phyloP scores from a whole-genome alignment of 2,797 vertebrate species.

The Molossus molossus region DNA sequence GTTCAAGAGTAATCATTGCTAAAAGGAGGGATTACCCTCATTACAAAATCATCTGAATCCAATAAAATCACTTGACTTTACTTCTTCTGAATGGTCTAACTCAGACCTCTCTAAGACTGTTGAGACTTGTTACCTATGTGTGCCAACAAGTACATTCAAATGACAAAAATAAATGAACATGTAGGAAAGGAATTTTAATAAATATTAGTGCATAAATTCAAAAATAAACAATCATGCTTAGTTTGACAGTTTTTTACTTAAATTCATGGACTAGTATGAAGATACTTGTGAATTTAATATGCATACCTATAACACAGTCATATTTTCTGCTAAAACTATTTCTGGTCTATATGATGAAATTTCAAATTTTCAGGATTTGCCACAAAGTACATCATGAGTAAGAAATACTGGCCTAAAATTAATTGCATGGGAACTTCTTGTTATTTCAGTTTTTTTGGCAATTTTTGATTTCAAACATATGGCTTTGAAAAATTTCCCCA shows the following conservation, averaged over 20 bases:
- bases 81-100: not conserved
- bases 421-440: not conserved
- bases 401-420: constrained; percentile 57
- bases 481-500: not conserved
- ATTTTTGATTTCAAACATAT: not conserved
- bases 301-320: not conserved
- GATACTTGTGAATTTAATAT: not conserved
- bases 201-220: not conserved
- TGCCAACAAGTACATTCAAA: constrained; percentile 6
- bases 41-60: not conserved
- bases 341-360: not conserved
- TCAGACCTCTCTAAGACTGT: not conserved
- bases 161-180: constrained; percentile 46
- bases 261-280: not conserved
- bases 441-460: constrained; percentile 51
- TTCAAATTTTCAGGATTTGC: constrained; percentile 3
- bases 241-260: not conserved
- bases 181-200: constrained; percentile 11
- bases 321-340: not conserved
- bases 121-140: not conserved
- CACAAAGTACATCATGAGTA: not conserved
- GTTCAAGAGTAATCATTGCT: not conserved
- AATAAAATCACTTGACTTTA: not conserved
- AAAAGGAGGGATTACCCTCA: not conserved
- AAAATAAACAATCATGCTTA: not conserved